A percentile compares a stretch with the other conserved stretches of the same genome.
Evolutionary conservation across 2,797 vertebrate genomes (phyloP).

Genomic region (Manis javanica): DNA sequence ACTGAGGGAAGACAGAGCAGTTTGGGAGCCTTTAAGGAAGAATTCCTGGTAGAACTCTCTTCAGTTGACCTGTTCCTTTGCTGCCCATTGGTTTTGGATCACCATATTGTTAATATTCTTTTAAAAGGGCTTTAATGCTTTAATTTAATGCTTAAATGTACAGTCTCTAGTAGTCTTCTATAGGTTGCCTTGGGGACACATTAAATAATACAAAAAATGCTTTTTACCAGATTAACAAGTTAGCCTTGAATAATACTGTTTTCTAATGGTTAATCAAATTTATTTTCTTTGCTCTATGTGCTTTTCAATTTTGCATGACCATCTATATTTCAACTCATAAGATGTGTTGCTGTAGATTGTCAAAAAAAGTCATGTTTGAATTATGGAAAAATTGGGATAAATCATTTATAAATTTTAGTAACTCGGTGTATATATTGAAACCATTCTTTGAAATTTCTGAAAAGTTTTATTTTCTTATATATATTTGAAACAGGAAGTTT

Average conservation of each 20-base stretch:
- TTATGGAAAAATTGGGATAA: not conserved
- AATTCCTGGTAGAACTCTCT: not conserved
- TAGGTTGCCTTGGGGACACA: not conserved
- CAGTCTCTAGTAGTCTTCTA: not conserved
- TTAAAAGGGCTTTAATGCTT: not conserved
- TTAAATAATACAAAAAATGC: not conserved
- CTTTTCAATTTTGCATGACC: conserved; percentile 4
- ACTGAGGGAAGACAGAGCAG: not conserved
- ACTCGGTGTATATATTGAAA: not conserved
- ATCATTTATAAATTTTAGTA: conserved; percentile 19
- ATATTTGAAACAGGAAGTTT: not conserved
- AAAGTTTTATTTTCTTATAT: conserved; percentile 10
- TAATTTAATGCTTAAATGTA: not conserved
- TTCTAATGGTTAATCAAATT: not conserved
- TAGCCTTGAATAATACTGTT: not conserved
- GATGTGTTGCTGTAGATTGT: conserved; percentile 12
- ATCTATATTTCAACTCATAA: not conserved
- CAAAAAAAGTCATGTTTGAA: not conserved
- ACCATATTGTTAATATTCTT: not conserved
- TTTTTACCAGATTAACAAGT: not conserved
- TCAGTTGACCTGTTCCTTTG: not conserved
- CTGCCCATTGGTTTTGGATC: not conserved
- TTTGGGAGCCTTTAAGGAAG: not conserved
- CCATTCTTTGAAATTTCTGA: not conserved
- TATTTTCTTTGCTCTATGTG: not conserved